Evolutionary conservation across 2,113 vertebrate genomes (phyloP).

Genomic region (Lasiurus cinereus): DNA sequence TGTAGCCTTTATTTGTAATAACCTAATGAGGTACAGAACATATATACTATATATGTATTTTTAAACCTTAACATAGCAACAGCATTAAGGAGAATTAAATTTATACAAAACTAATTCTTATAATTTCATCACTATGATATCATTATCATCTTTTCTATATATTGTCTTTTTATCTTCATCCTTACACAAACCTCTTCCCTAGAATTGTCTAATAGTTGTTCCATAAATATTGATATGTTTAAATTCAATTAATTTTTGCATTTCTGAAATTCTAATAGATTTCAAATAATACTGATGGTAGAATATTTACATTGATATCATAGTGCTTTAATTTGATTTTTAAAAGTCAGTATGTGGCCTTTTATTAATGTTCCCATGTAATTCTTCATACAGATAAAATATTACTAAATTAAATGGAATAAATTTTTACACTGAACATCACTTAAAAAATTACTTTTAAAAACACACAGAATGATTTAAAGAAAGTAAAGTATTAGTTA

Average conservation of each 20-base stretch:
- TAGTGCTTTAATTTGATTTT: slow-evolving; percentile 55
- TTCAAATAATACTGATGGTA: slow-evolving; percentile 39
- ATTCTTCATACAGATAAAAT: slow-evolving; percentile 19
- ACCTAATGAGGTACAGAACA: neutral
- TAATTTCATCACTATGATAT: neutral
- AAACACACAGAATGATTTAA: slow-evolving; percentile 13
- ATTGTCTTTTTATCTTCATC: slow-evolving; percentile 29
- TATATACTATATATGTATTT: neutral
- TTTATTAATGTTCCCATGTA: slow-evolving; percentile 12
- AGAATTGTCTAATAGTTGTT: slow-evolving; percentile 24
- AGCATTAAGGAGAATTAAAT: slow-evolving; percentile 29
- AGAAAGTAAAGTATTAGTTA: slow-evolving; percentile 76
- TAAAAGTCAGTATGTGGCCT: slow-evolving; percentile 52
- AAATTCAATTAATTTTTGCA: slow-evolving; percentile 55
- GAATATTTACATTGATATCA: slow-evolving; percentile 61
- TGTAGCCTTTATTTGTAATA: slow-evolving; percentile 15
- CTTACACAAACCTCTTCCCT: slow-evolving; percentile 3
- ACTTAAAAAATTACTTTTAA: slow-evolving; percentile 9
- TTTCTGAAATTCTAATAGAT: slow-evolving; percentile 37
- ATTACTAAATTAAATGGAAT: neutral
- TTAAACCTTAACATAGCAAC: neutral
- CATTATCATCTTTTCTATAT: neutral
- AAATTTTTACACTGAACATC: slow-evolving; percentile 9
- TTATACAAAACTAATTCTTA: slow-evolving; percentile 26
- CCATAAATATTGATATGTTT: neutral